Evolutionary conservation across 2,888 invertebrate genomes (phyloP).

Genomic region (Tinea semifulvella): DNA sequence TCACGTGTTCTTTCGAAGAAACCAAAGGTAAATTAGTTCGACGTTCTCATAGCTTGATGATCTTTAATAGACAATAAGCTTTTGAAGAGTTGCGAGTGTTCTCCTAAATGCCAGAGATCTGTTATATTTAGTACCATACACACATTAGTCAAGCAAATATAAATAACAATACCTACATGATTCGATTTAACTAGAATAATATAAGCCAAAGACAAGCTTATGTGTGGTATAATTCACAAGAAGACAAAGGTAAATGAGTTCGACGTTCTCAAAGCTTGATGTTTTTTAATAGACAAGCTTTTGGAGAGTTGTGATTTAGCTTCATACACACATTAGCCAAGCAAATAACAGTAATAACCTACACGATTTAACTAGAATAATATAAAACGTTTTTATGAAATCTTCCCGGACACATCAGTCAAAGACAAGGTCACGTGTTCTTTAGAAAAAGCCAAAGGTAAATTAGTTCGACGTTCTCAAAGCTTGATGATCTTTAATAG

Average conservation of each 20-base stretch:
- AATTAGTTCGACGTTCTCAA: conserved; percentile 18
- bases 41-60: conserved; percentile 24
- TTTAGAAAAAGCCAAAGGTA: conserved; percentile 54
- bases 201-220: conserved; percentile 23
- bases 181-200: conserved; percentile 62
- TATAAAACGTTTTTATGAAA: conserved; percentile 61
- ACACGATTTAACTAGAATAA: too few species aligned
- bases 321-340: too few species aligned
- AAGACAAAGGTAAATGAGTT: conserved; percentile 48
- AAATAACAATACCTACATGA: conserved; percentile 62
- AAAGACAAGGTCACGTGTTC: conserved; percentile 13
- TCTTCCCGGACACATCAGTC: conserved; percentile 33
- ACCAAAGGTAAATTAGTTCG: conserved; percentile 45
- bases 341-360: too few species aligned
- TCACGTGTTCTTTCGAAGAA: conserved; percentile 28
- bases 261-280: background rate
- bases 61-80: conserved; percentile 35
- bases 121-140: background rate
- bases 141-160: too few species aligned
- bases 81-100: background rate
- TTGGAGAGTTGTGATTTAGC: background rate
- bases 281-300: background rate
- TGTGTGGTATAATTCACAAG: conserved; percentile 33
- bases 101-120: background rate
- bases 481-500: conserved; percentile 4